Evolutionary conservation across 2,113 vertebrate species (phyloP).

Genomic region (Pedionomus torquatus): DNA sequence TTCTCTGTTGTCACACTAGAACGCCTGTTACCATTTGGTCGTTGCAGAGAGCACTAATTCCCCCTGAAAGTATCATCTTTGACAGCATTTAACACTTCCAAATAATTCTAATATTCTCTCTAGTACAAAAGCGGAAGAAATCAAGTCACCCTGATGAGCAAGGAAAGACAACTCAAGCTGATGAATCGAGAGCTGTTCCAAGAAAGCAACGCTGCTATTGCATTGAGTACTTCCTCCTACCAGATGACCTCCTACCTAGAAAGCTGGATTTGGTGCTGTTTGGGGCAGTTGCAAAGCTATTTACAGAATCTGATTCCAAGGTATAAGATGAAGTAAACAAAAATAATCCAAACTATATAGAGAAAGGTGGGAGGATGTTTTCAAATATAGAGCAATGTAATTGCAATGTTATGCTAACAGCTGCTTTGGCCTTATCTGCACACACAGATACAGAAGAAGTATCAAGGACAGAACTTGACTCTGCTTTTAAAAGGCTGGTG

Average conservation of each 20-base stretch:
- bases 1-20: not conserved
- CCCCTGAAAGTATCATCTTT: not conserved
- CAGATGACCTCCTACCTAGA: slow-evolving; percentile 69
- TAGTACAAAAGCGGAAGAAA: slow-evolving; percentile 43
- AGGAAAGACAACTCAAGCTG: not conserved
- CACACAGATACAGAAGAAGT: not conserved
- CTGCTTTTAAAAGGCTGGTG: not conserved
- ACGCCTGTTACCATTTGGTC: not conserved
- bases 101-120: not conserved
- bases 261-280: slow-evolving; percentile 79
- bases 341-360: rapidly evolving
- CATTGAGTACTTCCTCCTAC: slow-evolving; percentile 81
- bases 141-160: not conserved
- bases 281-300: slow-evolving; percentile 75
- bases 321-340: slow-evolving; percentile 48
- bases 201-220: slow-evolving; percentile 76
- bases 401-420: not conserved
- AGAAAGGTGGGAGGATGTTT: not conserved
- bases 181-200: not conserved
- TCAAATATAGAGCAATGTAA: not conserved
- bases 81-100: not conserved
- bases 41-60: not conserved
- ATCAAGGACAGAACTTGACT: not conserved
- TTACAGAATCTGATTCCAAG: slow-evolving; percentile 76
- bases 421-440: not conserved